These are phyloP conservation scores for Lithophane socia DNA, from an alignment of 2,888 invertebrate species.

Conservation along the genomic window DNA sequence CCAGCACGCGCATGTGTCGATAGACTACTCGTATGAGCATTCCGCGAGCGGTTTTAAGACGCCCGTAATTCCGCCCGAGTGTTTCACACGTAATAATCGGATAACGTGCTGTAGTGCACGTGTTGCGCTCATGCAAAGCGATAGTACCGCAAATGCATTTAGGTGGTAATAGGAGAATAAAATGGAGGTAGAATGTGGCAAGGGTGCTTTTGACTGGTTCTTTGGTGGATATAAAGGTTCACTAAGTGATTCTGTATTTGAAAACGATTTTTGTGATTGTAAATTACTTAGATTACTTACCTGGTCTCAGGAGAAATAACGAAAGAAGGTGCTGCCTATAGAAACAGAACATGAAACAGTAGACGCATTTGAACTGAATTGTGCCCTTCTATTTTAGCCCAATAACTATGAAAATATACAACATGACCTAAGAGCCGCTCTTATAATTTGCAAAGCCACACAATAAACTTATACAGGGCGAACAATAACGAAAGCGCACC, in stretches of 20 bases:
- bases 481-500: slow-evolving; percentile 80
- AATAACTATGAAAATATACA: slow-evolving; percentile 47
- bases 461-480: slow-evolving; percentile 72
- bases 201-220: slow-evolving; percentile 23
- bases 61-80: slow-evolving; percentile 82
- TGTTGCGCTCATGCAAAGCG: slow-evolving; percentile 76
- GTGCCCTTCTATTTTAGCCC: not conserved
- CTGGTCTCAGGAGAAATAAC: not conserved
- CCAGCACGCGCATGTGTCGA: slow-evolving; percentile 56
- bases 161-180: slow-evolving; percentile 43
- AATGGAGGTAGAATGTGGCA: slow-evolving; percentile 39
- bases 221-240: slow-evolving; percentile 6
- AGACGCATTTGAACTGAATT: slow-evolving; percentile 4
- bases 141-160: slow-evolving; percentile 65
- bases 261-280: not conserved
- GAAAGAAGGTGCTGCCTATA: not conserved
- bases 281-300: too few relatives aligned
- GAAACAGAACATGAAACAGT: slow-evolving; percentile 1
- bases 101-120: slow-evolving; percentile 77
- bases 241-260: slow-evolving; percentile 4
- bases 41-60: slow-evolving; percentile 81
- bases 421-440: slow-evolving; percentile 58
- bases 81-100: slow-evolving; percentile 86
- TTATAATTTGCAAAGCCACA: slow-evolving; percentile 75
- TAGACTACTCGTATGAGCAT: slow-evolving; percentile 78